Percentiles rank a stretch among this genome's conserved stretches.
phyloP scores from a whole-genome alignment of 1,140 invertebrate genomes.

The Drosophila azteca region DNA sequence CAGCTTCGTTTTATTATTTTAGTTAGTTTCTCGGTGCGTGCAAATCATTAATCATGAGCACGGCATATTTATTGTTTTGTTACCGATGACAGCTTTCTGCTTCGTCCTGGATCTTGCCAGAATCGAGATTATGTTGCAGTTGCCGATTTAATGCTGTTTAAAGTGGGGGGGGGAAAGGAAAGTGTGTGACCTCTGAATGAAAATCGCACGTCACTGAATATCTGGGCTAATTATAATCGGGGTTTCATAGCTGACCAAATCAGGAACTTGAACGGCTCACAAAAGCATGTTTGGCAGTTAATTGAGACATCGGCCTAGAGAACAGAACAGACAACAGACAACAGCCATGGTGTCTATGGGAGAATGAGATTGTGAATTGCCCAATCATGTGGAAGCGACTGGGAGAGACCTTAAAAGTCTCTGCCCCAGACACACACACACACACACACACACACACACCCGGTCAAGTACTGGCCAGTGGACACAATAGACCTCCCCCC shows the following conservation, averaged over 20 bases:
- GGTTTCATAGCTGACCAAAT: constrained; percentile 23
- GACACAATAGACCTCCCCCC: constrained; percentile 47
- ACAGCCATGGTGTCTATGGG: constrained; percentile 41
- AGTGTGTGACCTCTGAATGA: not conserved
- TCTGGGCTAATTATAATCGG: constrained; percentile 31
- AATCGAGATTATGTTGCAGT: constrained; percentile 29
- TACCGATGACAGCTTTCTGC: constrained; percentile 76
- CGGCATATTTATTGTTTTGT: constrained; percentile 74
- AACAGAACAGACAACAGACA: no score
- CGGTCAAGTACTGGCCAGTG: constrained; percentile 3
- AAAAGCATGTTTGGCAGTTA: constrained; percentile 65
- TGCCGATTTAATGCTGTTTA: constrained; percentile 28
- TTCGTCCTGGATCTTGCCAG: constrained; percentile 47
- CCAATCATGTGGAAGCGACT: constrained; percentile 74
- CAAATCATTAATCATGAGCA: constrained; percentile 79
- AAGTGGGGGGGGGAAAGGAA: not conserved
- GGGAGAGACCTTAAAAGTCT: constrained; percentile 43
- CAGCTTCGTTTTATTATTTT: constrained; percentile 18
- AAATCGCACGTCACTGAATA: not conserved
- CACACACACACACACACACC: constrained; percentile 23
- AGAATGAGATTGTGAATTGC: constrained; percentile 58
- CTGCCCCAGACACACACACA: constrained; percentile 16
- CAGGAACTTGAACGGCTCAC: constrained; percentile 24
- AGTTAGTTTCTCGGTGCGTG: constrained; percentile 52
- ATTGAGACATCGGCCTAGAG: constrained; percentile 73